A percentile compares a stretch with the other conserved stretches of the same genome.
Conservation (phyloP, 2,888 invertebrate species). For the Clanis bilineata region DNA sequence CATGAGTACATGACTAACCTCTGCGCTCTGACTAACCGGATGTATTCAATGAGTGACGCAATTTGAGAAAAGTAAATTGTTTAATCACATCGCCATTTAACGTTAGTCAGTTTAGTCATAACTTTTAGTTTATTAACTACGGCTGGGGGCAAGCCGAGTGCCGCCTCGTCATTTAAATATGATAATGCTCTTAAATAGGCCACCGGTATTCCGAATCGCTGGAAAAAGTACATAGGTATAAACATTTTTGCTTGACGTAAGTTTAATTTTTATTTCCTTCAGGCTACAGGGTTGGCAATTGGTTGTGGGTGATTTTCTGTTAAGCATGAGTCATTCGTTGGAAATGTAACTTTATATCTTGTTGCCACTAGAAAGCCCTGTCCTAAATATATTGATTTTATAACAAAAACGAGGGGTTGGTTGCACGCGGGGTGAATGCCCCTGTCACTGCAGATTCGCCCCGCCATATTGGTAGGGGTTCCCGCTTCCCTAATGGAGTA, state of each 20-base stretch:
- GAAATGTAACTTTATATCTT: conserved; percentile 36
- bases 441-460: conserved; percentile 78
- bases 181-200: not conserved
- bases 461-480: conserved; percentile 73
- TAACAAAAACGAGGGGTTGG: conserved; percentile 80
- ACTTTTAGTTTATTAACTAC: not conserved
- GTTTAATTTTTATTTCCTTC: not conserved
- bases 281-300: not conserved
- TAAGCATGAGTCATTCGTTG: not conserved
- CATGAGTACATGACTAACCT: not conserved
- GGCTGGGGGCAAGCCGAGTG: not conserved
- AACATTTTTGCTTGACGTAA: not conserved
- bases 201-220: not conserved
- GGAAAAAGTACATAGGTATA: not conserved
- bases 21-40: conserved; percentile 9
- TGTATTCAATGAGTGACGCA: not conserved
- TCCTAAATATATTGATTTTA: conserved; percentile 79
- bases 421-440: conserved; percentile 76
- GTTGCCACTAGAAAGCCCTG: conserved; percentile 55
- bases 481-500: conserved; percentile 76
- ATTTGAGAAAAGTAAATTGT: conserved; percentile 2
- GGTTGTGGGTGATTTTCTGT: not conserved
- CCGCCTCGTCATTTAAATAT: not conserved
- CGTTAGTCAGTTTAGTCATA: not conserved
- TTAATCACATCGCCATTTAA: conserved; percentile 2